A percentile compares a stretch with the other conserved stretches of the same genome.
These are phyloP conservation scores for Drepanosiphum platanoidis DNA, from an alignment of 2,888 invertebrate genomes.

Conservation along the genomic window DNA sequence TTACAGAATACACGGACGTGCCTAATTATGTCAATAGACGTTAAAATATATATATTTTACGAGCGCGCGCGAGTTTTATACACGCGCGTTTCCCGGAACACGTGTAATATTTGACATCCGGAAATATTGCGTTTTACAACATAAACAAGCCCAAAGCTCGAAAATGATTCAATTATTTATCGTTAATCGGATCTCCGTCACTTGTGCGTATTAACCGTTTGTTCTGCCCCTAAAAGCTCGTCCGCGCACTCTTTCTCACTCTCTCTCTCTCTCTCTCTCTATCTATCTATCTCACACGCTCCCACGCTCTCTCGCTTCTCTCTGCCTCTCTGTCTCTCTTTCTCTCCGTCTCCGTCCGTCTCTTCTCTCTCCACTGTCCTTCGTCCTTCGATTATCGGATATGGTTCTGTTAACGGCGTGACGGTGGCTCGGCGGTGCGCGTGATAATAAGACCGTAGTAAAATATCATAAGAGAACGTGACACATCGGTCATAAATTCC, in stretches of 20 bases:
- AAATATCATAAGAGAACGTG: too few relatives aligned
- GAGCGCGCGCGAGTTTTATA: not conserved
- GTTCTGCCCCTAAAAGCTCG: not conserved
- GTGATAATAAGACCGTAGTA: too few relatives aligned
- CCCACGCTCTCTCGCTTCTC: too few relatives aligned
- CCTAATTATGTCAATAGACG: not conserved
- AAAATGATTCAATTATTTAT: slow-evolving; percentile 40
- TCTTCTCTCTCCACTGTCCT: too few relatives aligned
- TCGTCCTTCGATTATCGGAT: too few relatives aligned
- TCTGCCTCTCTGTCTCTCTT: too few relatives aligned
- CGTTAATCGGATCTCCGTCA: slow-evolving; percentile 44
- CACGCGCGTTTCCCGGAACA: not conserved
- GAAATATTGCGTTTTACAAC: slow-evolving; percentile 5
- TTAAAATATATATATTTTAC: not conserved
- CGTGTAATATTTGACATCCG: not conserved
- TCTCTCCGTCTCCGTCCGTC: too few relatives aligned
- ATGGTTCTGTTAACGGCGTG: too few relatives aligned
- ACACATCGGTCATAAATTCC: too few relatives aligned
- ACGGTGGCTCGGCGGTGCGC: too few relatives aligned
- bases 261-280: not conserved
- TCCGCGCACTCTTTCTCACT: not conserved
- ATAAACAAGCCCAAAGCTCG: not conserved
- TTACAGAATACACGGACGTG: too few relatives aligned
- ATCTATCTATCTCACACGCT: too few relatives aligned
- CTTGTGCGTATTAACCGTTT: not conserved